Evolutionary conservation across 2,113 vertebrate species (phyloP), one percentile per base, ranked within the genome.

Genomic region (Actinemys pallida): DNA sequence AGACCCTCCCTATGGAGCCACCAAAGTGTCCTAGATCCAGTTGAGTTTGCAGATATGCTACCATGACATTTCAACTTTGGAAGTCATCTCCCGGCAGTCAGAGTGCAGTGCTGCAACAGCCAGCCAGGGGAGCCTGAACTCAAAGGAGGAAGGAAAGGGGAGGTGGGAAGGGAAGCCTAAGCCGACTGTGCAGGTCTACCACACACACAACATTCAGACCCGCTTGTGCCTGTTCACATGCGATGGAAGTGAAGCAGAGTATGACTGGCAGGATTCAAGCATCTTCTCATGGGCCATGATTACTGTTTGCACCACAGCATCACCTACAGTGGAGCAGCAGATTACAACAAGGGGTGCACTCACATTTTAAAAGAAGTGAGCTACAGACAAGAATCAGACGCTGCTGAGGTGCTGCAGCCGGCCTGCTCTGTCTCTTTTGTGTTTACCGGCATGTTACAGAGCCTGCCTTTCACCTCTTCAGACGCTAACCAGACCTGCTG

Each of bases 1-100:
- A 42, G 35, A 35, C 29, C 35, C 20, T 10, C 22, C 69, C 8
- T 75, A 35, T 11, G 22, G 39, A 75, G 69, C 69, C 39, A 42
- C 35, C 69, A 24, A 39, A 72, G 22, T 42, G 39, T 42, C 39
- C 39, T 75, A 75, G 69, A 75, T 12, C n/a, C 39, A 22, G 9
- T 12, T 42, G 69, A 42, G 39, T 75, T 75, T 42, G 19, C 39
- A 75, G 69, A 42, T 75, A 39, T 24, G 19, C 39, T 42, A 11
- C 69, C 69, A 75, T 12, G 20, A 22, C 19, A 42, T 75, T 75
- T 75, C 39, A 42, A 39, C 69, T 11, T 22, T 72, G 3, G 10
- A 13, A 12, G 1, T 7, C 57, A 57, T 8, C 83, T 47, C 5
- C 11, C 4, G 4, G 8, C 2, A 3, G 31, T 16, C 53, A 54